phyloP scores from a whole-genome alignment of 2,888 invertebrate species.

The Lysandra bellargus region DNA sequence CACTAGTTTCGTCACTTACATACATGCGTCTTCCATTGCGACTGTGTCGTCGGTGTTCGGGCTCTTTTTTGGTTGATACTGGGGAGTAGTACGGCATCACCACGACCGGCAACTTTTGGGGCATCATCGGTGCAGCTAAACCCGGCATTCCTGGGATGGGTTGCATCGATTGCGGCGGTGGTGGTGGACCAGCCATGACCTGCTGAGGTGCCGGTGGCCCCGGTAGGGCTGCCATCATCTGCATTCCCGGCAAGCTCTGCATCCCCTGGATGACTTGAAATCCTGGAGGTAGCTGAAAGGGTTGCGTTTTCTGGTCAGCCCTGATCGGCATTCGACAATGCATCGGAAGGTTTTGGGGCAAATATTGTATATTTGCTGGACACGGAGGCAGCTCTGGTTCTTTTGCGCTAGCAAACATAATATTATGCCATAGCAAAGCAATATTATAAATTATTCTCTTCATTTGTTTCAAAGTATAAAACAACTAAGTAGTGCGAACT shows the following conservation, averaged over 20 bases:
- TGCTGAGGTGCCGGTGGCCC: slow-evolving; percentile 37
- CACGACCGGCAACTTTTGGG: slow-evolving; percentile 67
- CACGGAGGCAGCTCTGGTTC: slow-evolving; percentile 62
- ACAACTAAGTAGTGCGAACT: not conserved
- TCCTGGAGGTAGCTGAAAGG: slow-evolving; percentile 37
- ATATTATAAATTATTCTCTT: not conserved
- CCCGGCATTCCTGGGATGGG: slow-evolving; percentile 38
- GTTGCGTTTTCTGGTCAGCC: slow-evolving; percentile 35
- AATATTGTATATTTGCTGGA: slow-evolving; percentile 60
- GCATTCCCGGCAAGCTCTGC: slow-evolving; percentile 43
- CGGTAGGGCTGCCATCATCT: slow-evolving; percentile 36
- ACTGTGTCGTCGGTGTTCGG: slow-evolving; percentile 37
- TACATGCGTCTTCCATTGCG: slow-evolving; percentile 33
- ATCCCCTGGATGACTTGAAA: slow-evolving; percentile 46
- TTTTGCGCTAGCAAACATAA: slow-evolving; percentile 40
- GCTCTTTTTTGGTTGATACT: slow-evolving; percentile 51
- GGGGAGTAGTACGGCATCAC: slow-evolving; percentile 75
- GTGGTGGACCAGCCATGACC: not conserved
- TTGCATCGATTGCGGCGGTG: slow-evolving; percentile 35
- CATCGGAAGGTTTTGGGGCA: slow-evolving; percentile 70
- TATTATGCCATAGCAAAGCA: not conserved
- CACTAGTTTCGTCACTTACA: slow-evolving; percentile 45
- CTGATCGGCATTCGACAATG: slow-evolving; percentile 66
- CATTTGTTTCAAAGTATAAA: not conserved
- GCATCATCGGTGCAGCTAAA: slow-evolving; percentile 40